Conservation (phyloP, 2,113 vertebrate species). For the Heterotilapia buettikoferi region DNA sequence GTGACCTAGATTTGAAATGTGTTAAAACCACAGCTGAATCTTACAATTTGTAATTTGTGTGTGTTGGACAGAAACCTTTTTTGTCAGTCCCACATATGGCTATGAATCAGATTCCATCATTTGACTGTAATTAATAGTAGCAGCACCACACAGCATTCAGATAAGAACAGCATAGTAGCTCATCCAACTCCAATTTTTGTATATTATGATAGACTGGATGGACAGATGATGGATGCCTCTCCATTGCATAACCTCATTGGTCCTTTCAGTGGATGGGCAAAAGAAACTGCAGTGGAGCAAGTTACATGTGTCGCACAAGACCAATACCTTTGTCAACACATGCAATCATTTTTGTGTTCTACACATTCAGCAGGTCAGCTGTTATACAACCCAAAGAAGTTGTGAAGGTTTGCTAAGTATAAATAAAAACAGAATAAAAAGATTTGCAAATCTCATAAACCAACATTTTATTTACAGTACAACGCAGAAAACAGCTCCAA, state of each 20-base stretch:
- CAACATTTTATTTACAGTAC: background rate
- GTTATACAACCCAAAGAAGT: background rate
- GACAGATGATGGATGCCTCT: too few species aligned
- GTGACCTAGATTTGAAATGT: background rate
- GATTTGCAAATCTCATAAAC: background rate
- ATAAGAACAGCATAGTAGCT: too few species aligned
- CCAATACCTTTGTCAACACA: background rate
- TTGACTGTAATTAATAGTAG: too few species aligned
- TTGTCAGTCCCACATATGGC: too few species aligned
- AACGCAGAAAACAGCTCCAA: background rate
- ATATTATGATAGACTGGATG: too few species aligned
- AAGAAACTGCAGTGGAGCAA: background rate
- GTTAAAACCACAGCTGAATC: background rate
- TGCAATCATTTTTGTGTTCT: background rate
- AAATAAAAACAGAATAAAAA: background rate
- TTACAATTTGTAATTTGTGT: background rate
- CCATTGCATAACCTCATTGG: too few species aligned
- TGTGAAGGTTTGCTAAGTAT: background rate
- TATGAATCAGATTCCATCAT: too few species aligned
- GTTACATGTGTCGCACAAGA: background rate
- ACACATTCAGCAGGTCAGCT: background rate
- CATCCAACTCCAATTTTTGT: too few species aligned
- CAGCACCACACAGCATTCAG: too few species aligned
- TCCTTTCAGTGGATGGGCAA: too few species aligned
- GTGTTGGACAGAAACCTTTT: background rate